phyloP scores from a whole-genome alignment of 2,113 vertebrate genomes.

The Pedetes capensis region DNA sequence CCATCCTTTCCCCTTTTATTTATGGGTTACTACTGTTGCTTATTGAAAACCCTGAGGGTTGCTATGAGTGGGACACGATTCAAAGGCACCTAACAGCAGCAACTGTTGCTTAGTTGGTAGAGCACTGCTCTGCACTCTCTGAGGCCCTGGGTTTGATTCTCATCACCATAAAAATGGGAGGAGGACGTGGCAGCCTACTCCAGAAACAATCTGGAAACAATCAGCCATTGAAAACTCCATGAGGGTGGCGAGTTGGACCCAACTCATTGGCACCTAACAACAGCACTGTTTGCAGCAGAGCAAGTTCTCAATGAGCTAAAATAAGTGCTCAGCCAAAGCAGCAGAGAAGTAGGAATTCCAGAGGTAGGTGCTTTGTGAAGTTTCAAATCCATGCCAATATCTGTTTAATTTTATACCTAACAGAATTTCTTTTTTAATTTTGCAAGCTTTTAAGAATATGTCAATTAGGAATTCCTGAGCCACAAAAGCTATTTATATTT shows the following conservation, averaged over 20 bases:
- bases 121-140: too few relatives aligned
- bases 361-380: background rate
- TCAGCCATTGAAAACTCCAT: too few relatives aligned
- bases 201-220: too few relatives aligned
- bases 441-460: background rate
- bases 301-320: background rate
- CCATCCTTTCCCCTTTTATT: background rate
- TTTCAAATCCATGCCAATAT: background rate
- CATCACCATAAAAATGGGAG: too few relatives aligned
- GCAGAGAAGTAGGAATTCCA: background rate
- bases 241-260: too few relatives aligned
- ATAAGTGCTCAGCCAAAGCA: background rate
- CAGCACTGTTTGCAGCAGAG: background rate
- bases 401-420: background rate
- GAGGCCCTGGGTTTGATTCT: too few relatives aligned
- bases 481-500: slow-evolving; percentile 55
- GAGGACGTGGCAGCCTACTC: too few relatives aligned
- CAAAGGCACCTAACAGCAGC: too few relatives aligned
- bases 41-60: too few relatives aligned
- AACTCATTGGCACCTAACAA: too few relatives aligned
- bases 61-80: too few relatives aligned
- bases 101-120: too few relatives aligned
- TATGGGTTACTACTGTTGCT: background rate
- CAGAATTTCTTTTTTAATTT: background rate
- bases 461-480: slow-evolving; percentile 18